Evolutionary conservation across 2,797 vertebrate species (phyloP), one percentile per base, ranked within the genome.

Genomic region (Aselliscus stoliczkanus): DNA sequence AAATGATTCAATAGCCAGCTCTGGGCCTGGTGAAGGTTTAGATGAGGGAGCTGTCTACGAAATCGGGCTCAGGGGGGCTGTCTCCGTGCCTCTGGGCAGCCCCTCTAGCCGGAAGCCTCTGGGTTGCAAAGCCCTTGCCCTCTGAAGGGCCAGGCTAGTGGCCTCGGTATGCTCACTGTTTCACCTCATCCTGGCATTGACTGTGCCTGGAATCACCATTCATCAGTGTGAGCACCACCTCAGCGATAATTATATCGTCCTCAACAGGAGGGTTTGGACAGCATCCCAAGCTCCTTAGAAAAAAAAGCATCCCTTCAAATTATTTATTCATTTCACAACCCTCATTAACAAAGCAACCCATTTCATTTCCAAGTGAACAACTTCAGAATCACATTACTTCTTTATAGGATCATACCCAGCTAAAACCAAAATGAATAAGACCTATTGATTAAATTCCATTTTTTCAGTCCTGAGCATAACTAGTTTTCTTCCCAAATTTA

Each of bases 291-390:
- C 70, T 65, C 37, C 77, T 85, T 91, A 60, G 60, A 88, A 90
- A 88, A 90, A 92, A 93, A 96, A 86, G 25, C 34, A 79, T 65
- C 52, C 25, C 73, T 90, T 94, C 81, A 65, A 15, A 94, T 97
- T 82, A 84, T 80, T 75, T 94, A 82, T 75, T 95, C 89, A 50
- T 75, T 94, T 95, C 92, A 47, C 65, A 86, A 13, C 88, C 39
- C 10, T 94, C 34, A 62, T 93, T 94, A 95, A 79, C 87, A 95
- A 92, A 90, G 60, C 34, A 69, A 81, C 50, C 62, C 77, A 62
- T 80, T 79, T 96, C 39, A 34, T 77, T 95, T 89, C 87, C 64
- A 94, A 72, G 27, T 44, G 69, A 89, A 89, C 50, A 42, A 89
- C 62, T 91, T 88, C 86, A 87, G 70, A 72, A 91, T 89, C 58